Conservation (phyloP, 2,797 vertebrate genomes). For the Chrosomus eos region DNA sequence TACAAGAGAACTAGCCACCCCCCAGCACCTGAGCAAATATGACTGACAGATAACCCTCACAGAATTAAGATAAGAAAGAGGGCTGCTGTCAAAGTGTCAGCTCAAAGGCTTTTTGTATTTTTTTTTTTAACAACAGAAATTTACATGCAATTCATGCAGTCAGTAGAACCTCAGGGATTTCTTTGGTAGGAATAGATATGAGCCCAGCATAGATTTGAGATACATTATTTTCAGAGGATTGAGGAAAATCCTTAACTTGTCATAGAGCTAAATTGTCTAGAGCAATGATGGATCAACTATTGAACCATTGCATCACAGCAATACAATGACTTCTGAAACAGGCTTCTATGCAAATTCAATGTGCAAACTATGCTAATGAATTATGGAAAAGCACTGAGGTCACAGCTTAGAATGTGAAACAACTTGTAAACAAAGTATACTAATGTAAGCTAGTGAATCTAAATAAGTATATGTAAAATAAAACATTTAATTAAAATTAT, state of each 20-base stretch:
- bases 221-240: conserved; percentile 22
- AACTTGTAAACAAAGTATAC: neutral
- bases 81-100: conserved; percentile 51
- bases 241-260: conserved; percentile 22
- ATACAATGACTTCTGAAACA: neutral
- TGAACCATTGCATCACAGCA: neutral
- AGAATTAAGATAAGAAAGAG: conserved; percentile 54
- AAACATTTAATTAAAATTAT: too few species aligned
- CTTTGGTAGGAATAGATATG: conserved; percentile 31
- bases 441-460: neutral
- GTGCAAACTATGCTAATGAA: conserved; percentile 1
- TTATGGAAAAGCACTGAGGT: neutral
- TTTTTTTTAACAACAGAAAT: conserved; percentile 24
- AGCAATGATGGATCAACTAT: neutral
- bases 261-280: neutral
- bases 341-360: neutral
- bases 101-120: conserved; percentile 19
- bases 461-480: neutral
- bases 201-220: conserved; percentile 17
- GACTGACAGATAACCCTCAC: conserved; percentile 52
- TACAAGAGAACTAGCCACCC: conserved; percentile 36
- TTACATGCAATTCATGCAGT: conserved; percentile 22
- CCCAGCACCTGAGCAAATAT: conserved; percentile 28
- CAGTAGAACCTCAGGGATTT: conserved; percentile 2
- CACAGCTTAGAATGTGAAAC: neutral